Evolutionary conservation across 2,888 invertebrate species (phyloP).

Genomic region (Augochlorella aurata): DNA sequence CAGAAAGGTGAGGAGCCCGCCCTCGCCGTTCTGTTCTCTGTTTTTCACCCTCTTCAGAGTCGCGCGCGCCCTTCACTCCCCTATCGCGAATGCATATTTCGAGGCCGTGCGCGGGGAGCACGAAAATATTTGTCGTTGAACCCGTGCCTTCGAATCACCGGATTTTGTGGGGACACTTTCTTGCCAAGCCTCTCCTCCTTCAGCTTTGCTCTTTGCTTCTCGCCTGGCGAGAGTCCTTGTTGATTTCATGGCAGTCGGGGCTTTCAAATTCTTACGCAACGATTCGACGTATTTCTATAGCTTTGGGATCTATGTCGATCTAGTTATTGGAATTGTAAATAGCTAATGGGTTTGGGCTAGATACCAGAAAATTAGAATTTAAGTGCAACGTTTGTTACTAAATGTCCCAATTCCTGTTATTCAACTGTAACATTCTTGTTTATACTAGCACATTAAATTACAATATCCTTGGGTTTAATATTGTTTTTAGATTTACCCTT

Average conservation of each 20-base stretch:
- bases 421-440: too few species aligned
- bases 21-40: constrained; percentile 17
- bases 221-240: background rate
- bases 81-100: constrained; percentile 2
- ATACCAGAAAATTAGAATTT: too few species aligned
- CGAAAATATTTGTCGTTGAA: constrained; percentile 1
- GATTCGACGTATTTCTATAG: too few species aligned
- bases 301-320: too few species aligned
- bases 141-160: background rate
- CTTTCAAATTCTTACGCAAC: too few species aligned
- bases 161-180: background rate
- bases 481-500: too few species aligned
- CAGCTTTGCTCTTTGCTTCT: background rate
- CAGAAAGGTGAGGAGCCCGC: constrained; percentile 40
- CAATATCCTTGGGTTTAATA: too few species aligned
- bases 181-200: background rate
- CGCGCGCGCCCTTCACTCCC: background rate
- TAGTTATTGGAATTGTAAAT: too few species aligned
- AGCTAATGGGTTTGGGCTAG: too few species aligned
- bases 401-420: too few species aligned
- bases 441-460: too few species aligned
- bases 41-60: constrained; percentile 21
- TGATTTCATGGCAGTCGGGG: background rate
- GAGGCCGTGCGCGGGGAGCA: background rate
- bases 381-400: too few species aligned